Conservation (phyloP, 2,113 vertebrate genomes). For the Cardinalis cardinalis region DNA sequence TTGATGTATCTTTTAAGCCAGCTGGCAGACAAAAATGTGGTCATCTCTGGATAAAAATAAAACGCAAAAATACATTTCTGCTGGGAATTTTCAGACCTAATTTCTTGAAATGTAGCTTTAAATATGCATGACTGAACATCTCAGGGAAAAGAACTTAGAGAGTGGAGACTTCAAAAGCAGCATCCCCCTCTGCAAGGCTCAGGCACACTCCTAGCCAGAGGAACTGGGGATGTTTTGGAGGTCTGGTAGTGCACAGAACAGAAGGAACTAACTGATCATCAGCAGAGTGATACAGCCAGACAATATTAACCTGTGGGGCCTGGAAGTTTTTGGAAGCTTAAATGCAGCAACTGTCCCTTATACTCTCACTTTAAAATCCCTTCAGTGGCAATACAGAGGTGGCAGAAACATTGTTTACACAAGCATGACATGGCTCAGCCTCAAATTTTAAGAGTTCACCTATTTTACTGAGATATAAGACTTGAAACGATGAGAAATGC, state of each 20-base stretch:
- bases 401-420: neutral
- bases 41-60: slow-evolving; percentile 23
- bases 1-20: neutral
- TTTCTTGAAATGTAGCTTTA: slow-evolving; percentile 23
- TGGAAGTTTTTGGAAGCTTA: neutral
- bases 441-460: neutral
- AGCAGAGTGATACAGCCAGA: neutral
- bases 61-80: neutral
- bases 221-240: neutral
- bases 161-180: slow-evolving; percentile 1
- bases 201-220: neutral
- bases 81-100: slow-evolving; percentile 47
- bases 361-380: neutral
- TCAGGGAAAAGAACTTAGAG: neutral
- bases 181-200: neutral
- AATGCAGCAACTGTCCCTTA: neutral
- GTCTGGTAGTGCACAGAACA: neutral
- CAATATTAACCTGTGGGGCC: neutral
- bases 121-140: slow-evolving; percentile 27
- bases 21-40: slow-evolving; percentile 13
- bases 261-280: neutral
- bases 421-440: neutral
- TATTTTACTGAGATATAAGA: neutral
- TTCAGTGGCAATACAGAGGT: neutral
- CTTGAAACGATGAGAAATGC: neutral